A percentile compares a stretch with the other conserved stretches of the same genome.
Evolutionary conservation across 2,113 vertebrate genomes (phyloP).

Genomic region (Leiothrix lutea): DNA sequence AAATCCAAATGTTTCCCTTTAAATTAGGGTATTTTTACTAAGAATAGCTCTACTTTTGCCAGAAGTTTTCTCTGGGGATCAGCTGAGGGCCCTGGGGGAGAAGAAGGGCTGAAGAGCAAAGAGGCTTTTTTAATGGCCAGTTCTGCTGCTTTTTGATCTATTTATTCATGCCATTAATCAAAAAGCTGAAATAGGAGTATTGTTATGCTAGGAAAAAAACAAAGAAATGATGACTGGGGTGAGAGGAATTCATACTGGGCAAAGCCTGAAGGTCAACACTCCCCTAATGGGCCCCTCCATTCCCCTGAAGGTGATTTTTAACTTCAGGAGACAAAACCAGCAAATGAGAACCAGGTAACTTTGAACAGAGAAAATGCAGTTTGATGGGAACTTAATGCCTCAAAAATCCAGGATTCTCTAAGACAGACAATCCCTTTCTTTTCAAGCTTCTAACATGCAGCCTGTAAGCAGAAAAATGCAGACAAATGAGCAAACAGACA

Average conservation of each 20-base stretch:
- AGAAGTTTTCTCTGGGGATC: background rate
- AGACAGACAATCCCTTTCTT: background rate
- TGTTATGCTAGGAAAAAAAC: background rate
- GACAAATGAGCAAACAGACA: background rate
- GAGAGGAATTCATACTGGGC: slow-evolving; percentile 2
- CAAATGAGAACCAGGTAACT: background rate
- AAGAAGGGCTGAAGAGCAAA: background rate
- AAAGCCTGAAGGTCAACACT: background rate
- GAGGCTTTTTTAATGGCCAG: background rate
- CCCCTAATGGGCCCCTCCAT: background rate
- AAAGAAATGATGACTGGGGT: background rate
- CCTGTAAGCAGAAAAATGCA: background rate
- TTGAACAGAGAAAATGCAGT: background rate
- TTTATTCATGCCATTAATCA: slow-evolving; percentile 30
- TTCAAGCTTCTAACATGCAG: background rate
- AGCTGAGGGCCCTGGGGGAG: background rate
- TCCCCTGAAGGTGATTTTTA: slow-evolving; percentile 5
- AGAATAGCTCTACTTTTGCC: background rate
- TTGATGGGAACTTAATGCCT: background rate
- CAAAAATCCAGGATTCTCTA: background rate
- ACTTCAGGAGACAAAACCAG: background rate
- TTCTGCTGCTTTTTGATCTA: slow-evolving; percentile 1
- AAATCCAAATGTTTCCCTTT: fast-evolving
- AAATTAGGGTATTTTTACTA: background rate
- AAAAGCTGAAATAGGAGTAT: background rate